These are phyloP conservation scores for Odontocerum albicorne DNA, from an alignment of 2,888 invertebrate species.

Conservation along the genomic window DNA sequence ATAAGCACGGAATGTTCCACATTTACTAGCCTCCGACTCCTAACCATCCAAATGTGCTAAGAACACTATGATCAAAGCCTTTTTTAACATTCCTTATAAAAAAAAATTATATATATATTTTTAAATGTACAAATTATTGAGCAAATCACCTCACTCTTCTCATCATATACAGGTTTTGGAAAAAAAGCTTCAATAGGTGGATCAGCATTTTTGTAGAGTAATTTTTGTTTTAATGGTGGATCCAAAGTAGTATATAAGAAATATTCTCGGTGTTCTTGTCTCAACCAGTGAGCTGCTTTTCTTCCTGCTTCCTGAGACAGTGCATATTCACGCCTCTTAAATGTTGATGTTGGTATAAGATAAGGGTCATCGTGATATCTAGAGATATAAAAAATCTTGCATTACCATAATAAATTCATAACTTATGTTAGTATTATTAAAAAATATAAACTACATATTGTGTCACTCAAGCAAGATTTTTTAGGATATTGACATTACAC, in stretches of 20 bases:
- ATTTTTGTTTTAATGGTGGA: constrained; percentile 59
- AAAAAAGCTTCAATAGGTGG: constrained; percentile 68
- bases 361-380: constrained; percentile 89
- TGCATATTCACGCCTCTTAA: constrained; percentile 68
- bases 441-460: no score
- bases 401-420: no score
- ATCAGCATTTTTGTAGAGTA: constrained; percentile 58
- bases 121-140: no score
- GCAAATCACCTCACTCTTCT: constrained; percentile 66
- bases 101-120: no score
- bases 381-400: constrained; percentile 8
- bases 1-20: no score
- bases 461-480: no score
- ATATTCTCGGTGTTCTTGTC: constrained; percentile 69
- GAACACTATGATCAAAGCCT: no score
- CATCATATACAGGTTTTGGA: constrained; percentile 69
- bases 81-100: no score
- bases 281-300: constrained; percentile 84
- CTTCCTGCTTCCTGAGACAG: constrained; percentile 84
- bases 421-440: no score
- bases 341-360: constrained; percentile 75
- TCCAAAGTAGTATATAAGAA: constrained; percentile 67
- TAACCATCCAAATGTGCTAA: no score
- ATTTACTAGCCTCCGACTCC: no score
- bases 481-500: no score